A percentile compares a stretch with the other conserved stretches of the same genome.
These are phyloP conservation scores for Sesia apiformis DNA, from an alignment of 2,888 invertebrate genomes.

Conservation along the genomic window DNA sequence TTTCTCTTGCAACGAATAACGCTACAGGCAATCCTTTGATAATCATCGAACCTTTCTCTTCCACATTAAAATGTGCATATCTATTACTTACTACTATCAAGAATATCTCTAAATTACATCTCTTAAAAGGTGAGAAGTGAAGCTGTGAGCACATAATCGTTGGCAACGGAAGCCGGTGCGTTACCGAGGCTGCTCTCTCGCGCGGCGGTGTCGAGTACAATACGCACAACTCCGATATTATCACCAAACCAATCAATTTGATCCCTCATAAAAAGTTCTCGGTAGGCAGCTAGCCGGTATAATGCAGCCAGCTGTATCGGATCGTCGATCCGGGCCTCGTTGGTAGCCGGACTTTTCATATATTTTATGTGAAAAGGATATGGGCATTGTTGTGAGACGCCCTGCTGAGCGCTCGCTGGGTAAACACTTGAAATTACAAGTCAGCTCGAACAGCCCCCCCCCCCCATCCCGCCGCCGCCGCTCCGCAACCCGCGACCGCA, in stretches of 20 bases:
- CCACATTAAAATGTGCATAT: constrained; percentile 44
- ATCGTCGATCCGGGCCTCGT: constrained; percentile 55
- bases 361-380: constrained; percentile 75
- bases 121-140: constrained; percentile 51
- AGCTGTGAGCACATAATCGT: constrained; percentile 32
- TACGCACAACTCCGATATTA: constrained; percentile 59
- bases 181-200: constrained; percentile 18
- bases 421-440: constrained; percentile 74
- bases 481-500: constrained; percentile 7
- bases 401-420: constrained; percentile 58
- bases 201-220: constrained; percentile 31
- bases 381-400: constrained; percentile 65
- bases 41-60: constrained; percentile 24
- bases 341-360: constrained; percentile 68
- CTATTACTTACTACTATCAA: constrained; percentile 31
- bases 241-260: constrained; percentile 72
- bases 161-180: constrained; percentile 26
- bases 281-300: constrained; percentile 58
- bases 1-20: neutral
- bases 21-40: constrained; percentile 8
- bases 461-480: too few species aligned
- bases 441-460: constrained; percentile 38
- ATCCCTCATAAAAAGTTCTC: constrained; percentile 72
- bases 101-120: constrained; percentile 42
- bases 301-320: constrained; percentile 55